phyloP scores from a whole-genome alignment of 2,113 vertebrate species.

The Hippocampus zosterae region DNA sequence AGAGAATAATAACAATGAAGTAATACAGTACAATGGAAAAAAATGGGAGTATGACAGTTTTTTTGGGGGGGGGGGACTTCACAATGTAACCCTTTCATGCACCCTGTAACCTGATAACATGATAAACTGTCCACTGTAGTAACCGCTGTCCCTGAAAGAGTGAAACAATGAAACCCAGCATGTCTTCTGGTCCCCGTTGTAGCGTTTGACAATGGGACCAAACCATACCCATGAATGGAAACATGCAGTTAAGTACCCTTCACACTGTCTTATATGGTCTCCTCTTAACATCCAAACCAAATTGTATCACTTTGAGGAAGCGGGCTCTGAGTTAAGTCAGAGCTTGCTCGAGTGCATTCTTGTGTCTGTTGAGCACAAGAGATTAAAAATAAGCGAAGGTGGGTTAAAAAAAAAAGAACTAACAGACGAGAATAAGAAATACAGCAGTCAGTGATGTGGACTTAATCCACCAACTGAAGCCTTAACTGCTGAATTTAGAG shows the following conservation, averaged over 20 bases:
- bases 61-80: too few species aligned
- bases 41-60: neutral
- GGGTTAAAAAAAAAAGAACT: conserved; percentile 6
- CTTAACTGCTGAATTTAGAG: conserved; percentile 36
- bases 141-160: too few species aligned
- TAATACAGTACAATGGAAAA: neutral
- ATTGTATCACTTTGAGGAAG: neutral
- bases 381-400: conserved; percentile 20
- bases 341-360: neutral
- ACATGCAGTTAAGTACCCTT: neutral
- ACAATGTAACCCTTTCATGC: too few species aligned
- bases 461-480: conserved; percentile 43
- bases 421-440: conserved; percentile 25
- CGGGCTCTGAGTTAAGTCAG: neutral
- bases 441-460: conserved; percentile 27
- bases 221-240: neutral
- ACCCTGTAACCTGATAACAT: too few species aligned
- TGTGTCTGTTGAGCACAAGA: neutral
- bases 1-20: neutral
- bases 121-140: too few species aligned
- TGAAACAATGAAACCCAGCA: too few species aligned
- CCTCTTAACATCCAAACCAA: neutral
- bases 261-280: neutral
- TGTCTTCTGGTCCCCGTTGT: neutral
- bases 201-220: neutral